Conservation (phyloP, 1,140 invertebrate species). For the Musca domestica region DNA sequence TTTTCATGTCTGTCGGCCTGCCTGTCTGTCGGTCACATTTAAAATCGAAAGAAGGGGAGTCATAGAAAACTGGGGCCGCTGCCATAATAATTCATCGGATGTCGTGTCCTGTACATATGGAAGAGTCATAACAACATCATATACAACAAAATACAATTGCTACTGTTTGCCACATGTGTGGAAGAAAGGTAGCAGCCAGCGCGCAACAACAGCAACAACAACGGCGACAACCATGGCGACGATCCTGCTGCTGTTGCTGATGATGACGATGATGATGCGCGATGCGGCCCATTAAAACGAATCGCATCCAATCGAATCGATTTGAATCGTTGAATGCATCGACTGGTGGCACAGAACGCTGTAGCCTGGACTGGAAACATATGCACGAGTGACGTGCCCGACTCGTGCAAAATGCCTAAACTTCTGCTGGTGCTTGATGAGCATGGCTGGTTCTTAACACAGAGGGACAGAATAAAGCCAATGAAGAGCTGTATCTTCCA, state of each 20-base stretch:
- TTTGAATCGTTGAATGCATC: too few relatives aligned
- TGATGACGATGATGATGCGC: neutral
- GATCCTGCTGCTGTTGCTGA: neutral
- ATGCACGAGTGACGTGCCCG: conserved; percentile 29
- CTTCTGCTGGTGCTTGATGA: conserved; percentile 27
- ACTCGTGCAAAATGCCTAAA: conserved; percentile 26
- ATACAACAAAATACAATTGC: conserved; percentile 51
- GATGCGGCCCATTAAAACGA: too few relatives aligned
- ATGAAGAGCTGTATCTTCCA: too few relatives aligned
- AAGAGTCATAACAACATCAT: conserved; percentile 30
- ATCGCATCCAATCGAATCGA: too few relatives aligned
- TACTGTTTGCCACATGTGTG: conserved; percentile 48
- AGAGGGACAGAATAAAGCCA: too few relatives aligned
- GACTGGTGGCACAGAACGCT: too few relatives aligned
- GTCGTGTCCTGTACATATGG: conserved; percentile 18
- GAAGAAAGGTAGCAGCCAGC: conserved; percentile 29
- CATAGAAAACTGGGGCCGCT: too few relatives aligned
- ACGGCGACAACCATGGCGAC: neutral
- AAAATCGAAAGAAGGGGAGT: too few relatives aligned
- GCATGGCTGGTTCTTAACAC: too few relatives aligned
- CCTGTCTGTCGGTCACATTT: too few relatives aligned
- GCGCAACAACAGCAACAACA: neutral
- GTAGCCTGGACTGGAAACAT: conserved; percentile 23
- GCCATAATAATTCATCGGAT: conserved; percentile 20
- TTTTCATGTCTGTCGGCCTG: too few relatives aligned